A percentile compares a stretch with the other conserved stretches of the same genome.
These are phyloP conservation scores for Adoxophyes honmai DNA, from an alignment of 1,140 invertebrate genomes.

Conservation along the genomic window DNA sequence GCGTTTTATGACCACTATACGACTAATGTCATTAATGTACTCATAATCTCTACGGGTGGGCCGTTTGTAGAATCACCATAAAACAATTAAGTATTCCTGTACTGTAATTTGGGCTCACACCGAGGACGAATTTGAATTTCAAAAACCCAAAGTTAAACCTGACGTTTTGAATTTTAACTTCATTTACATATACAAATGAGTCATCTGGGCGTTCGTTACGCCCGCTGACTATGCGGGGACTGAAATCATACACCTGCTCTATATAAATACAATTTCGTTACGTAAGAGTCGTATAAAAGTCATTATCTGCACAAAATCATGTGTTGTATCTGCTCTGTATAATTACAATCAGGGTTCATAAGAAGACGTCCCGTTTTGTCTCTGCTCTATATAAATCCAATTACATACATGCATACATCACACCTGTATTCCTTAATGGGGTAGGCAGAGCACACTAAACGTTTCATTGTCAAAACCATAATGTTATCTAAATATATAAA, in stretches of 20 bases:
- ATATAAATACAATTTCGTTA: too few species aligned
- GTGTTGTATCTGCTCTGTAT: too few species aligned
- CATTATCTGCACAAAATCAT: too few species aligned
- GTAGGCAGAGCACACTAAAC: too few species aligned
- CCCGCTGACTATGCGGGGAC: constrained; percentile 16
- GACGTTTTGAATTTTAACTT: constrained; percentile 40
- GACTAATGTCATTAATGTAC: constrained; percentile 3
- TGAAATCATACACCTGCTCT: neutral
- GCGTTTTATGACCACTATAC: constrained; percentile 2
- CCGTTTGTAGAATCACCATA: constrained; percentile 9
- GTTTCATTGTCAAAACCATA: too few species aligned
- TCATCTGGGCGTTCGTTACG: constrained; percentile 33
- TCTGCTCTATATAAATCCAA: too few species aligned
- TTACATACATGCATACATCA: too few species aligned
- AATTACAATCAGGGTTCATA: too few species aligned
- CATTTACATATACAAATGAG: constrained; percentile 42
- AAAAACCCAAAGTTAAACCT: constrained; percentile 39
- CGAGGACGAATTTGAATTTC: constrained; percentile 37
- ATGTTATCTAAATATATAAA: too few species aligned
- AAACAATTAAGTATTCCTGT: constrained; percentile 34
- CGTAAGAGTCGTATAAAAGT: too few species aligned
- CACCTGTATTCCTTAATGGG: too few species aligned
- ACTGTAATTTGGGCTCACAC: constrained; percentile 14
- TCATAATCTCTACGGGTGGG: constrained; percentile 4
- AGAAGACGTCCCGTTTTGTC: too few species aligned